Conservation (phyloP, 37 sponge, comb jelly and placozoan species). For the Cliona cf. orientalis region DNA sequence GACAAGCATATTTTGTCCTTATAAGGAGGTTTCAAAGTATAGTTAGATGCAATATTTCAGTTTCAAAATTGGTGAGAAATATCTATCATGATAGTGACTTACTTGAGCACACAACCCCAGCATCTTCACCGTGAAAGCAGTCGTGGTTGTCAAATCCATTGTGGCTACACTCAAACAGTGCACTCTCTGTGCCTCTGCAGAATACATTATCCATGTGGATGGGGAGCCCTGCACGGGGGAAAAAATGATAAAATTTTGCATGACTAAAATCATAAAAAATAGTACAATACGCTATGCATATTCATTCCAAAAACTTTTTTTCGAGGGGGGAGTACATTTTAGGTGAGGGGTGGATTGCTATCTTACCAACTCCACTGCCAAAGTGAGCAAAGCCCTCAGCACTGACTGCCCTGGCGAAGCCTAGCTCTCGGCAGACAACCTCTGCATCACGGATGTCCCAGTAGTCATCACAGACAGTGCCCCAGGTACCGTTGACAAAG, state of each 20-base stretch:
- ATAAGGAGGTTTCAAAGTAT: neutral
- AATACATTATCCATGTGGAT: constrained; percentile 55
- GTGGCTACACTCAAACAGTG: constrained; percentile 27
- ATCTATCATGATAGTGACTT: constrained; percentile 10
- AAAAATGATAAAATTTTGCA: neutral
- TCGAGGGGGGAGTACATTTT: neutral
- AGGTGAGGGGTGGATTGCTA: neutral
- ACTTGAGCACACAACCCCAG: constrained; percentile 59
- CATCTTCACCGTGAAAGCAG: constrained; percentile 61
- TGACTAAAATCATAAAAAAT: neutral
- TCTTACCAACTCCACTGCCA: constrained; percentile 24
- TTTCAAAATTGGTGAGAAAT: neutral
- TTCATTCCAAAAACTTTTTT: neutral
- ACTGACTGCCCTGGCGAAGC: constrained; percentile 35
- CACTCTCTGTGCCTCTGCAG: constrained; percentile 48
- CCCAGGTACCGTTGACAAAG: constrained; percentile 66
- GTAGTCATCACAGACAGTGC: constrained; percentile 70
- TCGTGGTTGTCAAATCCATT: constrained; percentile 44
- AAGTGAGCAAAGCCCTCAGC: constrained; percentile 13
- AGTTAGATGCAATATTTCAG: neutral
- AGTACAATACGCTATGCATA: neutral
- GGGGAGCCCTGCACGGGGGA: constrained; percentile 18
- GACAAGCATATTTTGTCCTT: neutral
- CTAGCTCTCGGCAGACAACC: constrained; percentile 71
- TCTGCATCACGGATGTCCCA: constrained; percentile 62